A percentile compares a stretch with the other conserved stretches of the same genome.
Conservation (phyloP, 2,797 vertebrate genomes). For the Bufotes viridis region DNA sequence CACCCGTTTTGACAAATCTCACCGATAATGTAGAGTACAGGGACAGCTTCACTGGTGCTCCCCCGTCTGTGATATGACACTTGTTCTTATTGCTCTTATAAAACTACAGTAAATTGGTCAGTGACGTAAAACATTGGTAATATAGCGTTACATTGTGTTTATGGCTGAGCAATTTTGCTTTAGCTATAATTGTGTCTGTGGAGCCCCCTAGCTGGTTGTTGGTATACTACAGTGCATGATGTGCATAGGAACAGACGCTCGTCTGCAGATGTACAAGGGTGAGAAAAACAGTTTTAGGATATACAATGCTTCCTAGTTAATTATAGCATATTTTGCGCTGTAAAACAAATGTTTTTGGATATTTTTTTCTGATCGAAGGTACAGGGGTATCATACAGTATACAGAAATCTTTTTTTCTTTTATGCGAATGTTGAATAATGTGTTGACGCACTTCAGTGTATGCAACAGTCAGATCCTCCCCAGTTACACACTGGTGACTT, state of each 20-base stretch:
- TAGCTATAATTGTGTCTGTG: background rate
- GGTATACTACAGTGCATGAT: background rate
- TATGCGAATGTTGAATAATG: too few relatives aligned
- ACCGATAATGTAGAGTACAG: too few relatives aligned
- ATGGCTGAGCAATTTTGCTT: background rate
- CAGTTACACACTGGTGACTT: too few relatives aligned
- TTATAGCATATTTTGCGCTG: background rate
- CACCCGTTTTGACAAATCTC: too few relatives aligned
- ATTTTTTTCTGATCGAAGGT: background rate
- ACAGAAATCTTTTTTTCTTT: too few relatives aligned
- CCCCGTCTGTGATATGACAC: too few relatives aligned
- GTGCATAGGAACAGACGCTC: background rate
- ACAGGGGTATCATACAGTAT: background rate
- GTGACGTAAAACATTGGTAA: background rate
- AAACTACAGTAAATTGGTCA: background rate
- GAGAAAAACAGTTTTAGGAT: background rate
- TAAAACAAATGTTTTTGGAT: background rate
- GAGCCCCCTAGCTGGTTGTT: constrained; percentile 22
- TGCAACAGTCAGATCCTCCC: too few relatives aligned
- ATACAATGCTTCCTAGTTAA: background rate
- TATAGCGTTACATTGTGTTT: background rate
- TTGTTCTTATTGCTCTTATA: background rate
- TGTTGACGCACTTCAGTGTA: too few relatives aligned
- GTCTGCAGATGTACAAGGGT: background rate
- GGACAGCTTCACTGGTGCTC: too few relatives aligned